phyloP scores from a whole-genome alignment of 2,113 vertebrate genomes.

The Mesoclemmys tuberculata region DNA sequence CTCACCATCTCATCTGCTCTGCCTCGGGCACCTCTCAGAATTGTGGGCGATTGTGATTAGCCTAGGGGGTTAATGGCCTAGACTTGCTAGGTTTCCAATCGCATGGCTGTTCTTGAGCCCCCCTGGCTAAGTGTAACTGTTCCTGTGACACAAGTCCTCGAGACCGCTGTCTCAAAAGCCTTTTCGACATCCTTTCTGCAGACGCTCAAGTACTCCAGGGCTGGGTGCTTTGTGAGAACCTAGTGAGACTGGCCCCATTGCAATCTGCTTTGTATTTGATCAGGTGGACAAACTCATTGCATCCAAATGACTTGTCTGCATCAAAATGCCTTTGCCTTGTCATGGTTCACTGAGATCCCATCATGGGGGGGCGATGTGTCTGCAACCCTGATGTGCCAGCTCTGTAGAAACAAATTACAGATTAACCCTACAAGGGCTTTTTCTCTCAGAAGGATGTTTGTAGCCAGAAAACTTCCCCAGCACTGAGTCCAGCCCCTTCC shows the following conservation, averaged over 20 bases:
- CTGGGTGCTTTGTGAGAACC: not conserved
- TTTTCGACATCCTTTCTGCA: not conserved
- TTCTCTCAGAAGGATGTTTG: too few species aligned
- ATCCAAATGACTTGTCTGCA: not conserved
- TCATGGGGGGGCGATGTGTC: not conserved
- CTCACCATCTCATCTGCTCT: not conserved
- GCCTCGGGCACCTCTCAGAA: not conserved
- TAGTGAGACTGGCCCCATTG: not conserved
- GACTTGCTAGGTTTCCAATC: not conserved
- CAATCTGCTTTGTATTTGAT: not conserved
- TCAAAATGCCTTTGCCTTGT: not conserved
- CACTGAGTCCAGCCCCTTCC: not conserved
- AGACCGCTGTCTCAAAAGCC: not conserved
- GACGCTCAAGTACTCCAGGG: not conserved
- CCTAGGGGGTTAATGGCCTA: not conserved
- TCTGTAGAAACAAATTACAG: not conserved
- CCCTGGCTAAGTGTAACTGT: not conserved
- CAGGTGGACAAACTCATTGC: not conserved
- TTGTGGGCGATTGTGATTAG: not conserved
- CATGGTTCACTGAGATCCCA: too few species aligned
- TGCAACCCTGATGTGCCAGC: not conserved
- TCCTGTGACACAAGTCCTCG: not conserved
- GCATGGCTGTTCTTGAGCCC: too few species aligned
- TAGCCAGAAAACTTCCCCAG: not conserved
- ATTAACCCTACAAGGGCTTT: not conserved